Evolutionary conservation across 2,888 invertebrate species (phyloP), one percentile per base, ranked within the genome.

Genomic region (Caenorhabditis uteleia): DNA sequence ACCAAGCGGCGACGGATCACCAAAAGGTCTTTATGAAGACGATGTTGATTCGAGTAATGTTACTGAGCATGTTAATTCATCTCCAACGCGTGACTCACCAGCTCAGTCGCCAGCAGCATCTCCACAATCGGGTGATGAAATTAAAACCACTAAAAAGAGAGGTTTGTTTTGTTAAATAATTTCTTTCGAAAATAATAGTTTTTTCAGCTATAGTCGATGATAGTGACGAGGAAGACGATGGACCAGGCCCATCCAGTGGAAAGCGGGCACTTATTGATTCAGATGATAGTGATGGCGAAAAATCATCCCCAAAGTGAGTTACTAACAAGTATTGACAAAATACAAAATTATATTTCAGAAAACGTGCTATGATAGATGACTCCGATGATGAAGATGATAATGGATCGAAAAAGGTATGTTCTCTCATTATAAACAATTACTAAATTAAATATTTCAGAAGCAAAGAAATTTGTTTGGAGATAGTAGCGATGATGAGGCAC

Each of bases 301-400:
- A 51, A 29, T 18, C 26, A n/a, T n/a, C n/a, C n/a, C n/a, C n/a
- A n/a, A n/a, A n/a, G n/a, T n/a, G n/a, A n/a, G n/a, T n/a, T n/a
- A n/a, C n/a, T n/a, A n/a, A n/a, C n/a, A n/a, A n/a, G n/a, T n/a
- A n/a, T n/a, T n/a, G 33, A 18, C 39, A 25, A 23, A 27, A 38
- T 8, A 29, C 16, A 25, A 43, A 27, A 25, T 18, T 21, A 20
- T 25, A 25, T 10, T 33, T 21, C n/a, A n/a, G n/a, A n/a, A n/a
- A n/a, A n/a, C 29, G 29, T 12, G n/a, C n/a, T n/a, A n/a, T n/a
- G n/a, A n/a, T n/a, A 36, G 77, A 78, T 42, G 71, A 70, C 12
- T 65, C 64, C n/a, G 77, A 77, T 42, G 70, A 67, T 21, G 77
- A 75, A 29, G 67, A 59, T 5, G 64, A n/a, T 3, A 36, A 4